These are phyloP conservation scores for Paraescarpia echinospica DNA, from an alignment of 1,140 invertebrate genomes.

Conservation along the genomic window DNA sequence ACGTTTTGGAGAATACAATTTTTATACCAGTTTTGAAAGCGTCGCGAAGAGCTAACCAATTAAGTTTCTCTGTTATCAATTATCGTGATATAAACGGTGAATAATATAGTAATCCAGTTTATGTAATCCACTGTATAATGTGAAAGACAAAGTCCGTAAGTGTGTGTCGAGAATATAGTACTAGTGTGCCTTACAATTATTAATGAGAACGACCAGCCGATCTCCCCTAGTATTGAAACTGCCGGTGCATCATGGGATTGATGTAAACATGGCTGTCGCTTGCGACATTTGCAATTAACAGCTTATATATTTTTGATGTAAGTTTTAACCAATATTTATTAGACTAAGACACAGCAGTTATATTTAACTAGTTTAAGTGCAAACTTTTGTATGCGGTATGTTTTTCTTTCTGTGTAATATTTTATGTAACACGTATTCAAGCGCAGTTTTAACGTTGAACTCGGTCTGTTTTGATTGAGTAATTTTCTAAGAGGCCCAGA, in stretches of 20 bases:
- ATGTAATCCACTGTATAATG: too few relatives aligned
- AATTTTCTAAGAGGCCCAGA: background rate
- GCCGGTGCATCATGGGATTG: background rate
- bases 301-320: background rate
- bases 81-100: too few relatives aligned
- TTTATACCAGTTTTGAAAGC: too few relatives aligned
- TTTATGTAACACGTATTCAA: background rate
- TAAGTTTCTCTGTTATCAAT: too few relatives aligned
- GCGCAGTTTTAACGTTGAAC: background rate
- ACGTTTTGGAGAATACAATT: too few relatives aligned
- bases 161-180: too few relatives aligned
- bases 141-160: too few relatives aligned
- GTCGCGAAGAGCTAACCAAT: too few relatives aligned
- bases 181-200: too few relatives aligned
- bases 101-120: too few relatives aligned
- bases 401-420: background rate
- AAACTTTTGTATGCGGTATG: background rate
- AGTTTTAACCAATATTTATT: background rate
- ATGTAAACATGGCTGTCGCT: background rate
- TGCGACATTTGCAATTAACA: background rate
- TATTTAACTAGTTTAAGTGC: background rate
- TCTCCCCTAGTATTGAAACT: background rate
- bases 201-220: background rate
- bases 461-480: background rate
- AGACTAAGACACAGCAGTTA: background rate